These are phyloP conservation scores for Anguilla obscura DNA, from an alignment of 2,797 vertebrate genomes.

Conservation along the genomic window DNA sequence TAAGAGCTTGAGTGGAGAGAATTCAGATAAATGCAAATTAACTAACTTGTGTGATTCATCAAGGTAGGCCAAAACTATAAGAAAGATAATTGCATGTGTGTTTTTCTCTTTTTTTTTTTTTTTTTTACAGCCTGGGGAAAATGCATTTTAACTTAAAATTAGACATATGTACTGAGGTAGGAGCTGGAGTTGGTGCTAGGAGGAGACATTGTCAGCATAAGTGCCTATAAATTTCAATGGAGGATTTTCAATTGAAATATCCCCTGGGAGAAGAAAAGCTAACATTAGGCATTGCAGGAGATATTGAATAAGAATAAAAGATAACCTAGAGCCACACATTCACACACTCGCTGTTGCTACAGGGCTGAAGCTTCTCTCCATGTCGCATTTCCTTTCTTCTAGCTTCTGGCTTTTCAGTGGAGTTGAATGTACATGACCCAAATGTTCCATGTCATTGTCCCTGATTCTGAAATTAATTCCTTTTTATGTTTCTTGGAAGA, in stretches of 20 bases:
- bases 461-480: not conserved
- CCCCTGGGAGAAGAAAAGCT: not conserved
- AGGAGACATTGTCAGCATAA: not conserved
- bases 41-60: not conserved
- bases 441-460: not conserved
- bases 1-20: not conserved
- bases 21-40: not conserved
- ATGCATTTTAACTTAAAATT: not conserved
- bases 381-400: not conserved
- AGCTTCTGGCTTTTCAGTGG: not conserved
- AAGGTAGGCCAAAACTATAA: not conserved
- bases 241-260: not conserved
- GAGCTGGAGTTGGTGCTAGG: not conserved
- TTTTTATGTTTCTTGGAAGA: not conserved
- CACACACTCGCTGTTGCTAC: not conserved
- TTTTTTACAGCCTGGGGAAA: not conserved
- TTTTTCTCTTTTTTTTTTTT: too few species aligned
- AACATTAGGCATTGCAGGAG: not conserved
- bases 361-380: not conserved
- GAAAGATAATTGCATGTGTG: not conserved
- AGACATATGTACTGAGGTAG: not conserved
- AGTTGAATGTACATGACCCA: not conserved
- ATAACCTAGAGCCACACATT: not conserved
- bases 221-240: not conserved
- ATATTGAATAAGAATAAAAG: not conserved